A percentile compares a stretch with the other conserved stretches of the same genome.
Conservation (phyloP, 2,113 vertebrate species). For the Peromyscus polionotus region DNA sequence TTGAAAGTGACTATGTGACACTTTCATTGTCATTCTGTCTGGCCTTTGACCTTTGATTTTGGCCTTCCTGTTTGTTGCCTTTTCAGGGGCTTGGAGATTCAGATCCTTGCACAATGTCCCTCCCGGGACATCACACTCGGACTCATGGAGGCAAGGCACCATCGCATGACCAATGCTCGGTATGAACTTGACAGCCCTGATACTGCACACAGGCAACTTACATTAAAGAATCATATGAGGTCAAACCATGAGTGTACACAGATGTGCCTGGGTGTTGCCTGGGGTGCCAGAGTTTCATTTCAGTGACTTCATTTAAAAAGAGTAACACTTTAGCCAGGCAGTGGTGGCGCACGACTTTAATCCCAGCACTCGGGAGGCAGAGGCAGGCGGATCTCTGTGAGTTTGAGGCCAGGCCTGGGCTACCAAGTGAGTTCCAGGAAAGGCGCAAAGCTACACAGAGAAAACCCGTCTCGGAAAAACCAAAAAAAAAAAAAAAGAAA, state of each 20-base stretch:
- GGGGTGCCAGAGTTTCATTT: neutral
- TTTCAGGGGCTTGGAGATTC: conserved; percentile 40
- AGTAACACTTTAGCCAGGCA: neutral
- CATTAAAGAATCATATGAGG: neutral
- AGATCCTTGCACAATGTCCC: conserved; percentile 1
- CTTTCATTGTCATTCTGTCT: neutral
- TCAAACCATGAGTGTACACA: too few relatives aligned
- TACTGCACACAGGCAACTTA: neutral
- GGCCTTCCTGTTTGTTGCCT: neutral
- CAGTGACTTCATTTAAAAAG: neutral
- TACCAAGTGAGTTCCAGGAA: too few relatives aligned
- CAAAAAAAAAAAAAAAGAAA: too few relatives aligned
- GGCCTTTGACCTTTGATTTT: conserved; percentile 27
- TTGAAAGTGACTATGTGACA: neutral
- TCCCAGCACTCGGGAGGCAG: too few relatives aligned
- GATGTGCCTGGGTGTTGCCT: neutral
- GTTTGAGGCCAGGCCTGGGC: too few relatives aligned
- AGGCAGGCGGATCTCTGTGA: too few relatives aligned
- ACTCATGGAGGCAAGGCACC: rapidly evolving
- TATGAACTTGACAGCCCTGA: conserved; percentile 2
- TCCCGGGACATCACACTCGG: neutral
- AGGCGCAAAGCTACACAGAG: too few relatives aligned
- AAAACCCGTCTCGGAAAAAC: too few relatives aligned
- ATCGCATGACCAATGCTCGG: neutral
- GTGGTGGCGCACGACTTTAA: too few relatives aligned